Conservation (phyloP, 2,113 vertebrate genomes). For the Melanerpes aurifrons region DNA sequence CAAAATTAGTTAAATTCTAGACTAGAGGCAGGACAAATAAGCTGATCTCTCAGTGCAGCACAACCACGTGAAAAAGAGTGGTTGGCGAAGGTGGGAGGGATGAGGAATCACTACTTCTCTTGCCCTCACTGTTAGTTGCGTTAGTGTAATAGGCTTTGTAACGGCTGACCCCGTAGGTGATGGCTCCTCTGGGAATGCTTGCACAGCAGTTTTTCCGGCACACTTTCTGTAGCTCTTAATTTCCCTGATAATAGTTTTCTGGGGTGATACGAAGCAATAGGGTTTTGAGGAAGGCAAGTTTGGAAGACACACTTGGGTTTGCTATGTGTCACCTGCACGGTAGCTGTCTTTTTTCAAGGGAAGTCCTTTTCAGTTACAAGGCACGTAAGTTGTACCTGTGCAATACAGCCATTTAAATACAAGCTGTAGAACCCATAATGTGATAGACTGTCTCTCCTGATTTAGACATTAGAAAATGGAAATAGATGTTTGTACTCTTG, state of each 20-base stretch:
- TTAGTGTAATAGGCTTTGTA: rapidly evolving
- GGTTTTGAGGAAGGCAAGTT: neutral
- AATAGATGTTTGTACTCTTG: too few relatives aligned
- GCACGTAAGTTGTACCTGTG: rapidly evolving
- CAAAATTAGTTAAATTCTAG: neutral
- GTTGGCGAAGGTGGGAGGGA: neutral
- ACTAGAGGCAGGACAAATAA: neutral
- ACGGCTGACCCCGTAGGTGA: neutral
- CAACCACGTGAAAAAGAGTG: rapidly evolving
- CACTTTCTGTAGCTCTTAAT: neutral
- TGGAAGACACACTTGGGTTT: neutral
- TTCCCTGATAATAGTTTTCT: too few relatives aligned
- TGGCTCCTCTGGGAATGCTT: neutral
- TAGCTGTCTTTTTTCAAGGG: neutral
- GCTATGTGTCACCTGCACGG: rapidly evolving
- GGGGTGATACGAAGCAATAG: too few relatives aligned
- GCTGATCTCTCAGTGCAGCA: rapidly evolving
- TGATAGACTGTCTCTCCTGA: too few relatives aligned
- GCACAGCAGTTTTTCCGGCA: neutral
- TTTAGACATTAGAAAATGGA: too few relatives aligned
- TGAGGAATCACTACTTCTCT: neutral
- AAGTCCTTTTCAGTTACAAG: neutral
- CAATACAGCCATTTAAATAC: neutral
- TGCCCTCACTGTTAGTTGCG: rapidly evolving
- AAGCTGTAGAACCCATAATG: too few relatives aligned